Percentiles rank a stretch among this genome's conserved stretches.
phyloP scores from a whole-genome alignment of 2,888 invertebrate genomes.

The Cybosia mesomella region DNA sequence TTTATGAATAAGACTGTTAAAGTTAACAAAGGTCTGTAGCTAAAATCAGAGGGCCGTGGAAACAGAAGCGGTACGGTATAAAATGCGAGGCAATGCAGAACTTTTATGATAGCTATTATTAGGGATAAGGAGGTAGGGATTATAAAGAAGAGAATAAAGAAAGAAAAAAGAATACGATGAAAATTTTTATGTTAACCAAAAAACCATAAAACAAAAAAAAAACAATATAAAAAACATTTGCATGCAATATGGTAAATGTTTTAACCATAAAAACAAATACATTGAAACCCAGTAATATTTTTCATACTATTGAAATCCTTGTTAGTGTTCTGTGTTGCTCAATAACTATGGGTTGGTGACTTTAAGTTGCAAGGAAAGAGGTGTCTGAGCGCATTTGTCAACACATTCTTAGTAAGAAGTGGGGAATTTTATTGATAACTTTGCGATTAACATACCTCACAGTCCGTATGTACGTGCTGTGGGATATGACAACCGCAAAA shows the following conservation, averaged over 20 bases:
- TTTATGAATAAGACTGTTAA: too few relatives aligned
- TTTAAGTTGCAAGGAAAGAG: too few relatives aligned
- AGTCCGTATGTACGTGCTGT: too few relatives aligned
- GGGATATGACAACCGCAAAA: too few relatives aligned
- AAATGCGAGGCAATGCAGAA: neutral
- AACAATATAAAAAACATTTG: too few relatives aligned
- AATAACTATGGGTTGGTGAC: neutral
- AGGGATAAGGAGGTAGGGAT: neutral
- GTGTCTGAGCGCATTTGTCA: too few relatives aligned
- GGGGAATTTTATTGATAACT: neutral
- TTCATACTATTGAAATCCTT: neutral
- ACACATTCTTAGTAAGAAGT: neutral
- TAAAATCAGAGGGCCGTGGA: neutral
- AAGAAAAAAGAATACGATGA: too few relatives aligned
- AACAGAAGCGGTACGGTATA: neutral
- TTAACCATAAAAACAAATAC: neutral
- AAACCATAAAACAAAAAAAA: too few relatives aligned
- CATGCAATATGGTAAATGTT: neutral
- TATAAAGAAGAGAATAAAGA: too few relatives aligned
- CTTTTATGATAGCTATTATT: neutral
- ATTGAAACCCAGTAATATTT: neutral
- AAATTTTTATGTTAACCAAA: too few relatives aligned
- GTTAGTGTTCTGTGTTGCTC: neutral
- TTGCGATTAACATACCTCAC: too few relatives aligned
- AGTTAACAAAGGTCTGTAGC: neutral